Base-by-base conservation (phyloP, 2,888 invertebrate genomes). In the Microdon myrmicae region DNA sequence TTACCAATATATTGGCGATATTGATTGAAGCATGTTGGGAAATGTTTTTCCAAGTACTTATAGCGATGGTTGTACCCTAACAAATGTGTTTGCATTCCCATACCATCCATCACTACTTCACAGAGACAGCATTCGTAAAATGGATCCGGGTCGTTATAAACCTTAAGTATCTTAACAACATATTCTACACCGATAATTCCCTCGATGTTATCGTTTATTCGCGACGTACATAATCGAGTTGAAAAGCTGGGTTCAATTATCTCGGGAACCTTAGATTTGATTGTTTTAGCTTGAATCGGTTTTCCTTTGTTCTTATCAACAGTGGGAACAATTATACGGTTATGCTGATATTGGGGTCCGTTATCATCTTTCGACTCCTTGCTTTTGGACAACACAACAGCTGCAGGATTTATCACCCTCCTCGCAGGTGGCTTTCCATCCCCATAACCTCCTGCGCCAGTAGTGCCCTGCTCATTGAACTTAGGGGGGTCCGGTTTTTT, bases 71-170 rank as follows among this genome's bases (percentile, higher is more conserved):
- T 87, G 76, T 87, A 88, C 75, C 90, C 89, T 25, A 88, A 85
- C 69, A 92, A 81, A 78, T 92, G 92, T 67, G 88, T 87, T 79
- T 91, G 83, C 75, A 91, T 90, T 58, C 89, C 88, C 39, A 87
- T 82, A 34, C 89, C 89, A 74, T 89, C 87, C 23, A 90, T 87
- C 59, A 87, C 86, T 77, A 90, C 89, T 72, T 86, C 85, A 77
- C 92, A 92, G 55, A 92, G 81, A 67, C 87, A 84, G 77, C 92
- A 92, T 49, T 87, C 83, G 78, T 90, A 92, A 58, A 83, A 81
- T 1, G 90, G 87, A 74, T 87, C 86, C 71, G 84, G 81, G 70
- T 86, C 86, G 20, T 82, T 78, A 70, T 86, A 79, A 71, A 85
- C 85, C 55, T 86, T 85, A 9, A 85, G 81, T 69, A 90, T 81